Conservation (phyloP, 2,113 vertebrate genomes). For the Crotophaga sulcirostris region DNA sequence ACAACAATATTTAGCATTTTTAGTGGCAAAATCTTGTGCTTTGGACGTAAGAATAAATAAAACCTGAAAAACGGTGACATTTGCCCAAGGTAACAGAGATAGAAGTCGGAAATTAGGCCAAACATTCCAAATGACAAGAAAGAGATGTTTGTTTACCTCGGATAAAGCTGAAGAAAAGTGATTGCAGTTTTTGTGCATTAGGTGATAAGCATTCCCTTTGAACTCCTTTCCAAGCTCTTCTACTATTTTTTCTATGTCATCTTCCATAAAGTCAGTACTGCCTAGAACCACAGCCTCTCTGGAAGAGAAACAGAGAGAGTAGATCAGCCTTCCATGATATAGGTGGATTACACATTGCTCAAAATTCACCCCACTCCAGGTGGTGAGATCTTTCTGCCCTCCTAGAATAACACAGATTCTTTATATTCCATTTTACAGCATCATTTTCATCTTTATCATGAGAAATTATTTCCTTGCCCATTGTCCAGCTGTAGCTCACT, state of each 20-base stretch:
- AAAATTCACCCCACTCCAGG: not conserved
- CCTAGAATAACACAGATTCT: not conserved
- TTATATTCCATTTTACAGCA: not conserved
- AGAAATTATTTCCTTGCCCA: not conserved
- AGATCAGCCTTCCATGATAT: not conserved
- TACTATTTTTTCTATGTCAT: slow-evolving; percentile 95
- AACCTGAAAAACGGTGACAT: not conserved
- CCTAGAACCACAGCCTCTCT: slow-evolving; percentile 97
- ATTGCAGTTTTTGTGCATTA: slow-evolving; percentile 99
- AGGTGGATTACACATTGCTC: not conserved
- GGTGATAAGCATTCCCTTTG: slow-evolving; percentile 97
- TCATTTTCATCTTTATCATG: not conserved
- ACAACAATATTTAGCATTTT: not conserved
- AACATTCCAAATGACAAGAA: not conserved
- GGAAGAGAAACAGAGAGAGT: slow-evolving; percentile 28
- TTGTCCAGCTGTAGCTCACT: not conserved
- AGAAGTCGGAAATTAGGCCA: not conserved
- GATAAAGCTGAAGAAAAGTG: slow-evolving; percentile 97
- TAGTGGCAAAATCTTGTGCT: not conserved
- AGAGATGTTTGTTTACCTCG: slow-evolving; percentile 80
- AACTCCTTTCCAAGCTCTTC: slow-evolving; percentile 99
- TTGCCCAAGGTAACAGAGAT: not conserved
- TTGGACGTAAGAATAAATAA: not conserved
- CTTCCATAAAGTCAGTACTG: slow-evolving; percentile 97
- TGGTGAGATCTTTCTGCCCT: not conserved